A percentile compares a stretch with the other conserved stretches of the same genome.
Evolutionary conservation across 2,888 invertebrate genomes (phyloP).

Genomic region (Corythucha ciliata): DNA sequence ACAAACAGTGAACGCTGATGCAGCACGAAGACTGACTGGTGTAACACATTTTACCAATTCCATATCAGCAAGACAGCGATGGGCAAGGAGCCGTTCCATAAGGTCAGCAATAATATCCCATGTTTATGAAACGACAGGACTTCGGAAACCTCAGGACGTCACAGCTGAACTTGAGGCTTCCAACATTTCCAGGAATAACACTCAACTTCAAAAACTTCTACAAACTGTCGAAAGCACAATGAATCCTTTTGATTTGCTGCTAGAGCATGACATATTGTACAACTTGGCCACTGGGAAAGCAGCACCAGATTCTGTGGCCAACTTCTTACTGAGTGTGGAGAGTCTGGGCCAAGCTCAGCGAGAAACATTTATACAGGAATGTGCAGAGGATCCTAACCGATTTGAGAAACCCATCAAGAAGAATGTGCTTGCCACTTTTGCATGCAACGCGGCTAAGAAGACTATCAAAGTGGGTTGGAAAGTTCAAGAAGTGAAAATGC

Average conservation of each 20-base stretch:
- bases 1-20: conserved; percentile 1
- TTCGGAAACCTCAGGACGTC: background rate
- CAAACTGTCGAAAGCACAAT: background rate
- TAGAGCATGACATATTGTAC: background rate
- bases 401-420: background rate
- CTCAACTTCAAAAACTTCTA: background rate
- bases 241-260: background rate
- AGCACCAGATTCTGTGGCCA: background rate
- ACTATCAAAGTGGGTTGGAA: background rate
- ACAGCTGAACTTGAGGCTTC: background rate
- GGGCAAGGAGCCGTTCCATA: background rate
- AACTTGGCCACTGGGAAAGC: background rate
- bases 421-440: background rate
- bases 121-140: background rate
- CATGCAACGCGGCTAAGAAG: background rate
- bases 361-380: background rate
- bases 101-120: background rate
- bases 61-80: background rate
- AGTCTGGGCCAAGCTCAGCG: background rate
- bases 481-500: background rate
- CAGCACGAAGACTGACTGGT: background rate
- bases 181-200: background rate
- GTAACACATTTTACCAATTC: background rate
- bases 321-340: background rate
- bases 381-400: background rate